Evolutionary conservation across 2,888 invertebrate species (phyloP), one percentile per base, ranked within the genome.

Genomic region (Sphaeridia pumilis): DNA sequence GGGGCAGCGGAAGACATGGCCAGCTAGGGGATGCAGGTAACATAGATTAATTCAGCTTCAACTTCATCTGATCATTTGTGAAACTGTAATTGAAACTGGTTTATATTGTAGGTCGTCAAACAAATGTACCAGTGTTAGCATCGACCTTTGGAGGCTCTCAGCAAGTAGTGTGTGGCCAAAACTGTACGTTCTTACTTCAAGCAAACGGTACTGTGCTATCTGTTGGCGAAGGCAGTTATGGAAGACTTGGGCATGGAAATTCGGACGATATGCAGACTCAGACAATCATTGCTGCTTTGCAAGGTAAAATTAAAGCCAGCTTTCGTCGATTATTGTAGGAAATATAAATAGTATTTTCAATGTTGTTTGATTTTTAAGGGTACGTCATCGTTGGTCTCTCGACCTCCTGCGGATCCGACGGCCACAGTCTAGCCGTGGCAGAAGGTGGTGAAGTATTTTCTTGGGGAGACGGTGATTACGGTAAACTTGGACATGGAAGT

Each of bases 201-300:
- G 73, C 76, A 1, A 77, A 77, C 67, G 80, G 80, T 2, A 75
- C 76, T 1, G 77, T 80, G 24, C 67, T 78, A 65, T 78, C 79
- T 2, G 79, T 79, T 68, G 80, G 80, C 1, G 79, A 80, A 67
- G 80, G 80, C 1, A 78, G 77, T 59, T 80, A 80, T 66, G 80
- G 80, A 1, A 69, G 80, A 1, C 70, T 80, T 27, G 58, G 79
- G 2, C 79, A 76, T 67, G 79, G 79, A 20, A 79, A 79, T 68
- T 77, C 78, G 1, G 79, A 80, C 67, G 78, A 79, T 68, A 70
- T 79, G 36, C 75, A 75, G 58, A 71, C 76, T 4, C 71, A 77
- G 24, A 77, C 76, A 47, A 72, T 77, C 20, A 76, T 80, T 46
- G 76, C 78, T 2, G 73, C 76, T 41, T 68, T 80, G 48, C 79